Conservation (phyloP, 2,888 invertebrate species). For the Pristionchus arcanus region DNA sequence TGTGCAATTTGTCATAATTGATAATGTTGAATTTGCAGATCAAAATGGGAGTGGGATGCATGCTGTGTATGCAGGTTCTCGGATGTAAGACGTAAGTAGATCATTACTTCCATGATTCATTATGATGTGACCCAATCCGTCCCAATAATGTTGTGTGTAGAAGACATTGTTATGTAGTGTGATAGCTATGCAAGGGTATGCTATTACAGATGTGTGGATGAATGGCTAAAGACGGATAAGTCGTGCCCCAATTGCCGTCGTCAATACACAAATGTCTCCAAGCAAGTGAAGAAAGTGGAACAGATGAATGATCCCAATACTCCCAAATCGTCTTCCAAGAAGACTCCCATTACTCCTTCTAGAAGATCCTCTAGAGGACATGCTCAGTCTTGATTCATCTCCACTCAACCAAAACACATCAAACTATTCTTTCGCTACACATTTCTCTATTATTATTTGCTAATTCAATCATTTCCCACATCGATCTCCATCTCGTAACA, state of each 20-base stretch:
- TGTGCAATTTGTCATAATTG: too few species aligned
- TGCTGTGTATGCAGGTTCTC: neutral
- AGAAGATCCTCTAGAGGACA: neutral
- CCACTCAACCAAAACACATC: neutral
- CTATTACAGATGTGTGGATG: neutral
- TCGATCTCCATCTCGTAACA: too few species aligned
- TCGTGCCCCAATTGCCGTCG: neutral
- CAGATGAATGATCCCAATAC: neutral
- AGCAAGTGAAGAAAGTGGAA: neutral
- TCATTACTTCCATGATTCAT: neutral
- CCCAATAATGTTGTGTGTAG: neutral
- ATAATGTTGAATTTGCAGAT: neutral
- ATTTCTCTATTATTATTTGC: too few species aligned
- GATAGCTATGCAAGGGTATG: neutral
- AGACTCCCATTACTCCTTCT: neutral
- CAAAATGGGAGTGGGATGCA: neutral
- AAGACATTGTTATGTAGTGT: neutral
- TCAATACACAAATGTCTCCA: neutral
- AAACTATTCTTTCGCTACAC: too few species aligned
- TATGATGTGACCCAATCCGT: neutral
- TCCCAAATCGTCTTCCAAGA: neutral
- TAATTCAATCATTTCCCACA: too few species aligned
- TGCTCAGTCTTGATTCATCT: neutral
- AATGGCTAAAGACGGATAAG: neutral
- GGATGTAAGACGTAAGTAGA: neutral